Percentiles rank a stretch among this genome's conserved stretches.
phyloP scores from a whole-genome alignment of 2,797 vertebrate genomes.

The Pantherophis vulpinus region DNA sequence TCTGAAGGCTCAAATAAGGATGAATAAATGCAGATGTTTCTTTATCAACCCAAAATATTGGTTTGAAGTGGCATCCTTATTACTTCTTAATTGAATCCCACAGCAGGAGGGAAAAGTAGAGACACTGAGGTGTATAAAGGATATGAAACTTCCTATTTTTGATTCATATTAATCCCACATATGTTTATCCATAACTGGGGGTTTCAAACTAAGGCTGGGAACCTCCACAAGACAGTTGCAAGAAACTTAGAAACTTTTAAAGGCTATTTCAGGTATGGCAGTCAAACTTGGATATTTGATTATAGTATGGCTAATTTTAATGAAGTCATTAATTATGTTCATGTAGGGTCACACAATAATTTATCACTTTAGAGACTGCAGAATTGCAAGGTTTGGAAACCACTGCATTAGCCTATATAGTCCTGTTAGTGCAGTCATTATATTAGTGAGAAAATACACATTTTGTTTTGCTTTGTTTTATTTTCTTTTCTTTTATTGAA shows the following conservation, averaged over 20 bases:
- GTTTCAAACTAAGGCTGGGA: neutral
- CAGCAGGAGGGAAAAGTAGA: neutral
- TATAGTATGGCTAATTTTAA: neutral
- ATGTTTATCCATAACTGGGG: neutral
- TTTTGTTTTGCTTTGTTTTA: neutral
- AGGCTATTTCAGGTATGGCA: neutral
- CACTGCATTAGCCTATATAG: neutral
- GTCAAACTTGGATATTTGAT: neutral
- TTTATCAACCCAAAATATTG: neutral
- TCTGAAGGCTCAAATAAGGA: constrained; percentile 15
- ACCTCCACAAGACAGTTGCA: neutral
- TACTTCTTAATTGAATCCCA: neutral
- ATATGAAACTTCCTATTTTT: neutral
- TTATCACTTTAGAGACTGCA: neutral
- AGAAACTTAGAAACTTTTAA: neutral
- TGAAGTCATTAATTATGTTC: neutral
- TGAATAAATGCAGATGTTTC: neutral
- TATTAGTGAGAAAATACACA: neutral
- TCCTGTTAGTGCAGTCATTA: neutral
- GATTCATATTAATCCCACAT: neutral
- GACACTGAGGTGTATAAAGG: neutral
- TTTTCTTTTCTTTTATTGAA: neutral
- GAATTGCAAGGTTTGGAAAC: neutral
- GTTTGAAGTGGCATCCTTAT: neutral
- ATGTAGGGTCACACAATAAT: neutral